These are phyloP conservation scores for Rhingia rostrata DNA, from an alignment of 2,888 invertebrate species.

Conservation along the genomic window DNA sequence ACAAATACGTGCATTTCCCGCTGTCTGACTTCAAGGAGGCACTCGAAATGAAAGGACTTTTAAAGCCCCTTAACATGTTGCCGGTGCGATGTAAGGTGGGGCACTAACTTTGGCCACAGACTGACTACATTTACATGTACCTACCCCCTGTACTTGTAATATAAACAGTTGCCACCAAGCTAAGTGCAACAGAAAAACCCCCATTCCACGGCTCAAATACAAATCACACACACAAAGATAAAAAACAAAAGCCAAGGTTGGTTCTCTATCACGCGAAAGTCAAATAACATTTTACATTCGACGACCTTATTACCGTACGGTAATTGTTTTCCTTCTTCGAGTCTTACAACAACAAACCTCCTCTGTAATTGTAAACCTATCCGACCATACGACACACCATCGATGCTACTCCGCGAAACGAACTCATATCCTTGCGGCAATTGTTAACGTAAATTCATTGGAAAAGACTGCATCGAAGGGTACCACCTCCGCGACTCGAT, in stretches of 20 bases:
- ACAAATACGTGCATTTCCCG: constrained; percentile 64
- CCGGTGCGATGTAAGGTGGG: constrained; percentile 1
- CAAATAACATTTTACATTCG: constrained; percentile 67
- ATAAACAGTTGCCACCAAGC: constrained; percentile 46
- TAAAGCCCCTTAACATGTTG: constrained; percentile 30
- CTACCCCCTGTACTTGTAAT: constrained; percentile 27
- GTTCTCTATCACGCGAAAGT: constrained; percentile 67
- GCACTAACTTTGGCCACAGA: constrained; percentile 40
- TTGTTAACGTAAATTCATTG: constrained; percentile 40
- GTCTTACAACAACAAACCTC: constrained; percentile 1
- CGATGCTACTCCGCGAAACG: neutral
- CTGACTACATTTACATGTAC: constrained; percentile 19
- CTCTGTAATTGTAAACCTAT: constrained; percentile 64
- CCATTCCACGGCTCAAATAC: constrained; percentile 15
- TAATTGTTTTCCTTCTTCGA: constrained; percentile 59
- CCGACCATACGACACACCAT: constrained; percentile 22
- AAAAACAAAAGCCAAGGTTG: neutral
- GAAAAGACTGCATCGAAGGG: constrained; percentile 3
- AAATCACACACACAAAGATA: neutral
- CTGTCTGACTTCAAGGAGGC: constrained; percentile 67
- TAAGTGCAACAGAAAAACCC: constrained; percentile 44
- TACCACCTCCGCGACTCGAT: neutral
- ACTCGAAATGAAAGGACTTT: constrained; percentile 59
- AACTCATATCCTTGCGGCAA: constrained; percentile 28
- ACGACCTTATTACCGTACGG: constrained; percentile 61